Percentiles rank a stretch among this genome's conserved stretches.
phyloP scores from a whole-genome alignment of 2,888 invertebrate species.

The Lypha dubia region DNA sequence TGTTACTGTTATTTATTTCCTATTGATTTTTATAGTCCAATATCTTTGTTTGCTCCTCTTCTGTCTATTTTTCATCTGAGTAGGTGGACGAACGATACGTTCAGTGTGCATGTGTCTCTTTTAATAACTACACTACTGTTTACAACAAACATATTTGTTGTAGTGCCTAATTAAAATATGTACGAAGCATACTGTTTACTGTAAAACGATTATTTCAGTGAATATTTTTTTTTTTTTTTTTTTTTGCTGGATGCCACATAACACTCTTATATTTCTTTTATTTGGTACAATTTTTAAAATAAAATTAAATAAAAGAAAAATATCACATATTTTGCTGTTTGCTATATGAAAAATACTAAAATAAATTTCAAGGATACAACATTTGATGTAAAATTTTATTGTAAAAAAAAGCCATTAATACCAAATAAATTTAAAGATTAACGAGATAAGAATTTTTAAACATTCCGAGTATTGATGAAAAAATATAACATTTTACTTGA shows the following conservation, averaged over 20 bases:
- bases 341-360: no score
- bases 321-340: background rate
- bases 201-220: background rate
- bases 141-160: constrained; percentile 37
- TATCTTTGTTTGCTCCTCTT: constrained; percentile 23
- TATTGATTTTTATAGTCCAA: constrained; percentile 55
- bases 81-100: constrained; percentile 37
- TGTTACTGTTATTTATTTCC: constrained; percentile 66
- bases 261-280: background rate
- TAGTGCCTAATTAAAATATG: constrained; percentile 46
- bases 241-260: background rate
- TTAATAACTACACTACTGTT: constrained; percentile 35
- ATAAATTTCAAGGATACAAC: no score
- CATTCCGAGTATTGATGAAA: no score
- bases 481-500: no score
- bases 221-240: background rate
- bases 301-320: background rate
- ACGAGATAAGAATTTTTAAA: no score
- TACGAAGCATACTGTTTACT: constrained; percentile 1
- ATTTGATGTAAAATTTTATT: no score
- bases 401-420: no score
- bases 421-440: no score
- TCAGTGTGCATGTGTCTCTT: background rate
- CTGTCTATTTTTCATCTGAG: constrained; percentile 41
- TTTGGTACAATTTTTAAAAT: background rate